Base-by-base conservation (phyloP, 2,113 vertebrate species). In the Thymallus thymallus region DNA sequence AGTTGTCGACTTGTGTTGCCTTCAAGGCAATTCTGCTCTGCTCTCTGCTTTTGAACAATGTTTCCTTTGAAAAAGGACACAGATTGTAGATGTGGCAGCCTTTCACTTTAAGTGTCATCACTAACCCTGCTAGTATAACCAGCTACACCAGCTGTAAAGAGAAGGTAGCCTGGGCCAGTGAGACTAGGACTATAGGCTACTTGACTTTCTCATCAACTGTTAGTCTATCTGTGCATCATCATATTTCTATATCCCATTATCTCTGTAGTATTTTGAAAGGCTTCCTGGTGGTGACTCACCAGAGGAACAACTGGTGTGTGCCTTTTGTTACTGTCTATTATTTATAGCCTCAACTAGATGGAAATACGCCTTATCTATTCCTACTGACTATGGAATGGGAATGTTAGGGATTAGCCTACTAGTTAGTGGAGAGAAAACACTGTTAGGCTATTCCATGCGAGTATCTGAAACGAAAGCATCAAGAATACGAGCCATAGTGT, bases 181-280 rank as follows among this genome's bases (percentile, higher is more conserved):
- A 2, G 35, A 41, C 9, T 41, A 41, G 35, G 35, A 10, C 35
- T 41, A 10, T 41, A 41, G 9, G 35, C 35, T 41, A 41, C 35
- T 1, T 41, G 2, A 41, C 35, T 41, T 7, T 41, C 35, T 41
- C 35, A 41, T 41, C 9, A 32, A 88, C 84, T 87, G 88, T 90
- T 91, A 88, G 35, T 87, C 87, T 84, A 82, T 41, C 35, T 41
- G 23, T 82, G 85, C 88, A 85, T 88, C 89, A 87, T 89, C 84
- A 86, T 81, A 83, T 81, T 82, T 88, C 86, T 90, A 90, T 88
- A 90, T 90, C 86, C 87, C 88, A 90, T 91, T 90, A 89, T 86
- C 84, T 82, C 86, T 87, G 88, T 86, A 87, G 86, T 89, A 83
- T 23, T 22, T 22, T 20, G 87, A 89, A 89, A 88, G 86, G 84